Evolutionary conservation across 2,888 invertebrate genomes (phyloP).

Genomic region (Dolomedes plantarius): DNA sequence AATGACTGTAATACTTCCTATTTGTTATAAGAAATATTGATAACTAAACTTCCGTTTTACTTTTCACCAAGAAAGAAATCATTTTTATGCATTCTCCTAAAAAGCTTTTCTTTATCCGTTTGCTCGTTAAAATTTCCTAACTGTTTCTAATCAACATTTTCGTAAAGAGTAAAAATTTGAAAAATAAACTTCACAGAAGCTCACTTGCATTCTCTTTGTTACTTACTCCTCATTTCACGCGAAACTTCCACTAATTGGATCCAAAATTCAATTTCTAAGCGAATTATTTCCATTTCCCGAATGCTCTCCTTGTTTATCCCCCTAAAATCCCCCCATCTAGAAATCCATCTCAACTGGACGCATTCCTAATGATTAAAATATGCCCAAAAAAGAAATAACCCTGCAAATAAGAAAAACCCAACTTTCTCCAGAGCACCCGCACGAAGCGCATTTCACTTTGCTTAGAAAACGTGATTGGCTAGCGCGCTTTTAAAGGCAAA

Average conservation of each 20-base stretch:
- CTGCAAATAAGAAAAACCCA: background rate
- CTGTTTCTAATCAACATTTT: background rate
- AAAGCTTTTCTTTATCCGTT: background rate
- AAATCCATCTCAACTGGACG: background rate
- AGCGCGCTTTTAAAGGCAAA: constrained; percentile 56
- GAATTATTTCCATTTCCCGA: constrained; percentile 11
- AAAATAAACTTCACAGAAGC: background rate
- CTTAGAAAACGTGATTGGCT: constrained; percentile 60
- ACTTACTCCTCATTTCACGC: constrained; percentile 5
- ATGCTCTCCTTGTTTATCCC: background rate
- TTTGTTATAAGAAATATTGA: too few relatives aligned
- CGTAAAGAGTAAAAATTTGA: background rate
- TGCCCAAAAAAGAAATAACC: constrained; percentile 7
- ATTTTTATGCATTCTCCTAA: background rate
- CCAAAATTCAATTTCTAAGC: constrained; percentile 11
- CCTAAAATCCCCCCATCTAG: background rate
- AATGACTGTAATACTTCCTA: too few relatives aligned
- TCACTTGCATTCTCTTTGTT: background rate
- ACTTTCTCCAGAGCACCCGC: constrained; percentile 23
- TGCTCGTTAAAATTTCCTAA: background rate
- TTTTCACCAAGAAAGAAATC: too few relatives aligned
- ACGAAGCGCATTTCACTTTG: constrained; percentile 51
- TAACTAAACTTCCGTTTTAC: too few relatives aligned
- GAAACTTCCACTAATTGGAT: constrained; percentile 8
- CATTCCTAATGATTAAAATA: constrained; percentile 15